These are phyloP conservation scores for Cliona cf. orientalis DNA, from an alignment of 37 sponge, comb jelly and placozoan genomes.

Conservation along the genomic window DNA sequence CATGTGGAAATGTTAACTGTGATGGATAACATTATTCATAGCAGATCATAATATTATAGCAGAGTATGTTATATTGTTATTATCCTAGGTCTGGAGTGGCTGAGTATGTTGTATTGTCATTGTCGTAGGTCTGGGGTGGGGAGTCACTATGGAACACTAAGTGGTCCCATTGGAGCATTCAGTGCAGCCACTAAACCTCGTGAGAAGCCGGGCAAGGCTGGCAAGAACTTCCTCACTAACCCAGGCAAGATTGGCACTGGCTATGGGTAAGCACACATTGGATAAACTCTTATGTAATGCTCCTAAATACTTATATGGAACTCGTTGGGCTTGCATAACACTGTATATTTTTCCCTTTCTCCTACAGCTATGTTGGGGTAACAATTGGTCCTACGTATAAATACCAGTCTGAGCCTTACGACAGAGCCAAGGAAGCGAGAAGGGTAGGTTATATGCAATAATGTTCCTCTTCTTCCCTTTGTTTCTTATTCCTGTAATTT, in stretches of 20 bases:
- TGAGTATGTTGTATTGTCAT: not conserved
- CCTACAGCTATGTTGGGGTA: conserved; percentile 74
- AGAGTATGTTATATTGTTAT: too few relatives aligned
- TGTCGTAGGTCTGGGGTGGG: conserved; percentile 75
- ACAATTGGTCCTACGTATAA: conserved; percentile 68
- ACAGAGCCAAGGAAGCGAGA: conserved; percentile 61
- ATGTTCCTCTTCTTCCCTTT: not conserved
- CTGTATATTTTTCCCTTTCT: not conserved
- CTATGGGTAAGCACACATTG: conserved; percentile 88
- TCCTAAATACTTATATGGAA: too few relatives aligned
- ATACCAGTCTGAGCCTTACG: conserved; percentile 72
- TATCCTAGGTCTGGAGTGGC: too few relatives aligned
- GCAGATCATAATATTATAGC: too few relatives aligned
- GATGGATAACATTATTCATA: too few relatives aligned
- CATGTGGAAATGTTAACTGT: too few relatives aligned
- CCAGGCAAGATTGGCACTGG: conserved; percentile 97
- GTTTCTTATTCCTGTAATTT: not conserved
- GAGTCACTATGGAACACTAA: conserved; percentile 84
- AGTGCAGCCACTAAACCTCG: conserved; percentile 65
- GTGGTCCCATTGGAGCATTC: conserved; percentile 66
- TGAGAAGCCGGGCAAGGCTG: conserved; percentile 68
- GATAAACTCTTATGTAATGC: too few relatives aligned
- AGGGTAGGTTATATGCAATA: conserved; percentile 44
- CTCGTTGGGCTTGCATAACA: too few relatives aligned
- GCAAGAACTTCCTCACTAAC: conserved; percentile 84